phyloP scores from a whole-genome alignment of 2,113 vertebrate genomes.

The Pygoscelis adeliae region DNA sequence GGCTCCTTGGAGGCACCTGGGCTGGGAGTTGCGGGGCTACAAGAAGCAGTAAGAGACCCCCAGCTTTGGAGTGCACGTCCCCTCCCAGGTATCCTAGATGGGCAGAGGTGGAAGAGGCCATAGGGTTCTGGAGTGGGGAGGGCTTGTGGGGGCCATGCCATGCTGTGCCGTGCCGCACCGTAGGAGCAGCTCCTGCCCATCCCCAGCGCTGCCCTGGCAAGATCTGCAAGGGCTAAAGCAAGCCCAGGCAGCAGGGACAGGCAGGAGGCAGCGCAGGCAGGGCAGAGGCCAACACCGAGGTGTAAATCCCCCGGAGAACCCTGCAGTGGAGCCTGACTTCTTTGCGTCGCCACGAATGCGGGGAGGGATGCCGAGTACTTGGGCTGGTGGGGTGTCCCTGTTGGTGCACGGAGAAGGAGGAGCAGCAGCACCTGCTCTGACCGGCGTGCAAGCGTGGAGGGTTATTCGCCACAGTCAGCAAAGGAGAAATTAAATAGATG shows the following conservation, averaged over 20 bases:
- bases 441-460: fast-evolving
- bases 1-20: background rate
- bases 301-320: background rate
- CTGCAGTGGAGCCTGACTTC: background rate
- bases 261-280: background rate
- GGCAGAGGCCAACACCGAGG: background rate
- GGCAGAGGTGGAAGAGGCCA: background rate
- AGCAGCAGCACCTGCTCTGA: background rate
- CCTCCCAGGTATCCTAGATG: background rate
- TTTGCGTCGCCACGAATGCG: fast-evolving
- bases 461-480: background rate
- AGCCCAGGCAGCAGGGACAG: background rate
- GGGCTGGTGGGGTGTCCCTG: background rate
- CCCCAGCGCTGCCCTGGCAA: background rate
- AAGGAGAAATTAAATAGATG: background rate
- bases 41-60: background rate
- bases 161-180: fast-evolving
- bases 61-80: background rate
- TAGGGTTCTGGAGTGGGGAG: background rate
- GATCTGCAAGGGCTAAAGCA: background rate
- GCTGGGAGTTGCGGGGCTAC: background rate
- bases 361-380: background rate
- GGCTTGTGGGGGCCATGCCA: background rate
- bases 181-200: background rate
- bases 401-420: background rate